Conservation (phyloP, 2,888 invertebrate species). For the Tenthredo notha region DNA sequence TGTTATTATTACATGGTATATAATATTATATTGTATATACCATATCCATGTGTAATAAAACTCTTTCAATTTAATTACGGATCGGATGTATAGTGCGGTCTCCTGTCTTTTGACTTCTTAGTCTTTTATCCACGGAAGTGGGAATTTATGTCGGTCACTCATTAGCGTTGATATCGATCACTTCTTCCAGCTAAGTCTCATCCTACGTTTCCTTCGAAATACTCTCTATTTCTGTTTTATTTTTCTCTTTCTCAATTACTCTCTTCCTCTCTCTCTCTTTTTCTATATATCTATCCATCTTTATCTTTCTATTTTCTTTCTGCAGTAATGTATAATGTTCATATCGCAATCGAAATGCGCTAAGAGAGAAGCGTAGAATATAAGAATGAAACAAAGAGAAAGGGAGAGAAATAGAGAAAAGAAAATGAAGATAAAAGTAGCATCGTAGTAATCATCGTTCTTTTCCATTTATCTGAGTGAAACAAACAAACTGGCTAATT, state of each 20-base stretch:
- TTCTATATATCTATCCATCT: no score
- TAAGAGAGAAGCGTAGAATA: neutral
- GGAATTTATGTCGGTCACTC: conserved; percentile 54
- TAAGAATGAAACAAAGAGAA: conserved; percentile 26
- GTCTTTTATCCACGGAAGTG: conserved; percentile 15
- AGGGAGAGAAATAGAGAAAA: conserved; percentile 6
- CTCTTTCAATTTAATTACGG: neutral
- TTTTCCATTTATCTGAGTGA: conserved; percentile 21
- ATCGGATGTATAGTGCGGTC: neutral
- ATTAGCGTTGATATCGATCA: conserved; percentile 51
- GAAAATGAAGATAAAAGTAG: conserved; percentile 51
- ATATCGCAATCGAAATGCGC: conserved; percentile 52
- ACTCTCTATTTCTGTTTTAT: conserved; percentile 54
- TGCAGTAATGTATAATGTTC: conserved; percentile 55
- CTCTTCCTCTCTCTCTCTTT: conserved; percentile 42
- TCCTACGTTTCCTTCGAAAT: conserved; percentile 42
- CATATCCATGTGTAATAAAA: neutral
- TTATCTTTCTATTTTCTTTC: conserved; percentile 53
- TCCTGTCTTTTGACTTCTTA: neutral
- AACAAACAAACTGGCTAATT: conserved; percentile 43
- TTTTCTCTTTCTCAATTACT: conserved; percentile 38
- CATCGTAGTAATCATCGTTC: conserved; percentile 42
- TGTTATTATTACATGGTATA: no score
- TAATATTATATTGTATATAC: neutral
- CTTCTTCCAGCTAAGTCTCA: conserved; percentile 48